phyloP scores from a whole-genome alignment of 2,113 vertebrate species.

The Alaudala cheleensis region DNA sequence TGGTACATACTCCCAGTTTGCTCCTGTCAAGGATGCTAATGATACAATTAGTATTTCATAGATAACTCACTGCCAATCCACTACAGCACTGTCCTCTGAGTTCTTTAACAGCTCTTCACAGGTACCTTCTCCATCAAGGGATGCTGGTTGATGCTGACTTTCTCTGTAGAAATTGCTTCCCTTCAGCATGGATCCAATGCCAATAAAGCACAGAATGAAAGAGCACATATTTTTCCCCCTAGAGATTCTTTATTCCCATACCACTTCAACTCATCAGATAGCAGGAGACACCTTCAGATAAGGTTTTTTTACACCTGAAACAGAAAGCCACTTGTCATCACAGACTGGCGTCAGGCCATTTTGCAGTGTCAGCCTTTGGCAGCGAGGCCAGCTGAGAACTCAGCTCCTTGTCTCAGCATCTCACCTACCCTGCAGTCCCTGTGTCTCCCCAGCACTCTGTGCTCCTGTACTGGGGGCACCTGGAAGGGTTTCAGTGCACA shows the following conservation, averaged over 20 bases:
- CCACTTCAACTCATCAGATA: background rate
- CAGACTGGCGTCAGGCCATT: background rate
- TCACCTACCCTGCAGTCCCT: background rate
- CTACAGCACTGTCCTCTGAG: background rate
- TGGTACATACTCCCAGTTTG: background rate
- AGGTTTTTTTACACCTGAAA: background rate
- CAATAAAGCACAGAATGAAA: background rate
- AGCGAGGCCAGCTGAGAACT: background rate
- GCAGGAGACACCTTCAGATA: background rate
- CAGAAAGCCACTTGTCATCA: background rate
- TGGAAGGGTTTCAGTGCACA: background rate
- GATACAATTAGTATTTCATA: slow-evolving; percentile 14
- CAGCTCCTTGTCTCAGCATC: background rate
- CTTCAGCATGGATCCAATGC: background rate
- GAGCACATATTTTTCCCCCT: accelerated
- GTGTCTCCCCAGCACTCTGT: background rate
- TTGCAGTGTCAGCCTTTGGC: background rate
- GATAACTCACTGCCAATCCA: background rate
- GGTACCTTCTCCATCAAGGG: background rate
- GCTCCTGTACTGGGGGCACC: accelerated
- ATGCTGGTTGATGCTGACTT: background rate
- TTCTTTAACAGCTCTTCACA: background rate
- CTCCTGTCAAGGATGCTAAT: slow-evolving; percentile 18
- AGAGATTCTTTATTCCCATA: background rate
- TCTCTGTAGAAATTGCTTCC: background rate